Evolutionary conservation across 2,113 vertebrate genomes (phyloP).

Genomic region (Chaenogobius annularis): DNA sequence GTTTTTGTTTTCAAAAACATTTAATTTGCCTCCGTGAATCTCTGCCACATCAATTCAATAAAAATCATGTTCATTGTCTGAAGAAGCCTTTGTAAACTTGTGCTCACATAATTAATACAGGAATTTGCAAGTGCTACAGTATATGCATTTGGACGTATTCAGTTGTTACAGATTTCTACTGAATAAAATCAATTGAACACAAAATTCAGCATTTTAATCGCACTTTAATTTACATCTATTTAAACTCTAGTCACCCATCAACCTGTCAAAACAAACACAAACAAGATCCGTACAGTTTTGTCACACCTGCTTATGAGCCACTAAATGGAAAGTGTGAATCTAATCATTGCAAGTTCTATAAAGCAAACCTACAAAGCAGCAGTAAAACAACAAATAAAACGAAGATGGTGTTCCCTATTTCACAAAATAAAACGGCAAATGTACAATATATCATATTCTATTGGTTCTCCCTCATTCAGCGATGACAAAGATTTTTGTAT

Average conservation of each 20-base stretch:
- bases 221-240: neutral
- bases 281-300: neutral
- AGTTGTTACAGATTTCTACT: neutral
- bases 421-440: conserved; percentile 22
- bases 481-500: conserved; percentile 18
- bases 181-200: neutral
- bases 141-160: neutral
- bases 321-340: conserved; percentile 6
- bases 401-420: conserved; percentile 9
- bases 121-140: neutral
- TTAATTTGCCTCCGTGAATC: no score
- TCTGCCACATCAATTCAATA: neutral
- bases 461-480: conserved; percentile 42
- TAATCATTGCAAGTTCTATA: conserved; percentile 13
- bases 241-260: neutral
- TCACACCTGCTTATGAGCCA: neutral
- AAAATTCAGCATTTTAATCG: neutral
- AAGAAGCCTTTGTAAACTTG: neutral
- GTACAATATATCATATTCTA: conserved; percentile 37
- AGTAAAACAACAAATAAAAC: neutral
- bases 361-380: neutral
- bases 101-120: neutral
- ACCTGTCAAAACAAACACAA: conserved; percentile 1
- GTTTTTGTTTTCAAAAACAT: no score
- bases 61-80: neutral